phyloP scores from a whole-genome alignment of 2,797 vertebrate genomes.

The Scleropages formosus region DNA sequence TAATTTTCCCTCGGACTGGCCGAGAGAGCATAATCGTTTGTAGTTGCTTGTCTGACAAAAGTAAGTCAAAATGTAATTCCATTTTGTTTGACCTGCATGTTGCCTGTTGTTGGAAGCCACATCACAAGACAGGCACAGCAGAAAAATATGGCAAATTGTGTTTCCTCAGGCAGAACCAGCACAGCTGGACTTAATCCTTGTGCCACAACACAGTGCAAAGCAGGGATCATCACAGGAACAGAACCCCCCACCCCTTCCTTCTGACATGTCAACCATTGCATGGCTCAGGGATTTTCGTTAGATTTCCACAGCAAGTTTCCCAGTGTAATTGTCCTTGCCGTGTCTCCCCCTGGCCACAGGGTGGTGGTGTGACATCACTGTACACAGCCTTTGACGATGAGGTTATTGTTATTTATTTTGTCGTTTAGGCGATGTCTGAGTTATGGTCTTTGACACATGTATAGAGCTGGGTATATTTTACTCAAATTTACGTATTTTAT shows the following conservation, averaged over 20 bases:
- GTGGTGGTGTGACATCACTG: slow-evolving; percentile 10
- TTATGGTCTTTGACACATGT: too few relatives aligned
- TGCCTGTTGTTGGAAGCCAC: neutral
- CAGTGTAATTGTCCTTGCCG: neutral
- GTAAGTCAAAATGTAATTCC: neutral
- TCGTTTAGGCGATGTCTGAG: too few relatives aligned
- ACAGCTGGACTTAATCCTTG: neutral
- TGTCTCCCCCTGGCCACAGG: slow-evolving; percentile 10
- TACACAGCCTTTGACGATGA: too few relatives aligned
- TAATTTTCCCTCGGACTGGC: slow-evolving; percentile 9
- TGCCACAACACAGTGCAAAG: neutral
- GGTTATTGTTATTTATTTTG: too few relatives aligned
- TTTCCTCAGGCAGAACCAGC: neutral
- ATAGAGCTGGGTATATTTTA: too few relatives aligned
- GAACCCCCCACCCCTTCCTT: neutral
- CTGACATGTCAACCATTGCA: neutral
- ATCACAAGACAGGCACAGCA: neutral
- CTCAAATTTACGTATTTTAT: too few relatives aligned
- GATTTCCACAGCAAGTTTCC: neutral
- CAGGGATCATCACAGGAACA: neutral
- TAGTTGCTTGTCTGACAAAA: neutral
- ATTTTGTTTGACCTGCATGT: neutral
- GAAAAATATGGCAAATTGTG: neutral
- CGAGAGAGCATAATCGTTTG: neutral
- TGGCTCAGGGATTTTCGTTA: neutral